Percentiles rank a stretch among this genome's conserved stretches.
Evolutionary conservation across 2,888 invertebrate genomes (phyloP).

Genomic region (Troides oblongomaculatus): DNA sequence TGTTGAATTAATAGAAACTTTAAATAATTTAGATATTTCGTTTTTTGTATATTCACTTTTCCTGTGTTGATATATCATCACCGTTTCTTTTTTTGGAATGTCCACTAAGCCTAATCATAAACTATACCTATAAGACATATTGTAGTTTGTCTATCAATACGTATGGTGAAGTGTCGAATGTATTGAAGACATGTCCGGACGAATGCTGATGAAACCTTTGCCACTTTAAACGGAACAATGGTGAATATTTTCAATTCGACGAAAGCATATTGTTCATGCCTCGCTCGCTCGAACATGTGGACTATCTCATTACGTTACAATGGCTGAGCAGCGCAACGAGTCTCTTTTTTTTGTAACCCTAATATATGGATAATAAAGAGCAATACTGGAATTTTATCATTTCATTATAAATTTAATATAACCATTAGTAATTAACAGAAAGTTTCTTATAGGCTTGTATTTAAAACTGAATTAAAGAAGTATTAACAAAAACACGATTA

Average conservation of each 20-base stretch:
- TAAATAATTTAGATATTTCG: no score
- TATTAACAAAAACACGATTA: neutral
- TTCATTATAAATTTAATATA: neutral
- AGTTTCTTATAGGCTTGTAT: neutral
- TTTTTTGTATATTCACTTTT: no score
- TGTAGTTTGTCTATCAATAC: neutral
- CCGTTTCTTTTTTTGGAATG: no score
- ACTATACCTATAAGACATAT: neutral
- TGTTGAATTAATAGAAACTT: no score
- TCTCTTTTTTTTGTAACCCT: conserved; percentile 23
- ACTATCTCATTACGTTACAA: conserved; percentile 63
- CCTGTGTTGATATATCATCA: no score
- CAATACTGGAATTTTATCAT: neutral
- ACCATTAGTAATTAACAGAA: neutral
- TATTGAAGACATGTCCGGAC: conserved; percentile 23
- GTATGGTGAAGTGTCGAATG: neutral
- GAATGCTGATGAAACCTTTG: conserved; percentile 31
- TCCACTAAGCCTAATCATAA: neutral
- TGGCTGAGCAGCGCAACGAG: conserved; percentile 51
- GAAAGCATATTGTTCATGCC: conserved; percentile 36
- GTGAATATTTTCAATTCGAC: conserved; percentile 33
- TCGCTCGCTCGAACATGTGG: conserved; percentile 50
- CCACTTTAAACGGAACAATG: conserved; percentile 25
- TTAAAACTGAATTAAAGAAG: neutral
- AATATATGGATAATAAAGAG: neutral